phyloP scores from a whole-genome alignment of 2,888 invertebrate species.

The Brachyptera risi region DNA sequence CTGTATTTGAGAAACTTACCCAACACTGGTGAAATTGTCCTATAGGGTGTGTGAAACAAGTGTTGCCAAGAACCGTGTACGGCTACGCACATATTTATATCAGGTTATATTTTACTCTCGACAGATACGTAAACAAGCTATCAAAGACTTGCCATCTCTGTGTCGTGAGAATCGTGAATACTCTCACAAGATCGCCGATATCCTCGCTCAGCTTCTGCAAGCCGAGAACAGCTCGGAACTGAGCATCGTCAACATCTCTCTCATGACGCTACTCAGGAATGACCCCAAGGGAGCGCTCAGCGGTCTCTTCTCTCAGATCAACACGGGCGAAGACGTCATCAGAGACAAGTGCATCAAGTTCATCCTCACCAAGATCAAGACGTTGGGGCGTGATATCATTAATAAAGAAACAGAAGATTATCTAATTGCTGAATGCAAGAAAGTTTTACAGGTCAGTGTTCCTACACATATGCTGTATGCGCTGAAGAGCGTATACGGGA shows the following conservation, averaged over 20 bases:
- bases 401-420: constrained; percentile 82
- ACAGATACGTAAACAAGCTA: constrained; percentile 90
- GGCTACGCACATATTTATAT: too few relatives aligned
- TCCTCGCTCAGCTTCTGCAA: constrained; percentile 85
- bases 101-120: too few relatives aligned
- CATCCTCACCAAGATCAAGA: constrained; percentile 75
- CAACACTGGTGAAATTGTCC: too few relatives aligned
- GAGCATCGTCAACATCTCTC: constrained; percentile 76
- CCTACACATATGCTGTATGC: too few relatives aligned
- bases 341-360: constrained; percentile 87
- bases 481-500: too few relatives aligned
- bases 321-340: constrained; percentile 66
- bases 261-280: constrained; percentile 71
- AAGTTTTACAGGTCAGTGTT: constrained; percentile 79
- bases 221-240: constrained; percentile 82
- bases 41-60: too few relatives aligned
- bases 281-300: constrained; percentile 65
- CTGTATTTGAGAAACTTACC: too few relatives aligned
- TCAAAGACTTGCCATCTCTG: constrained; percentile 81
- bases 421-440: constrained; percentile 78
- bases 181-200: constrained; percentile 83
- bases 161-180: constrained; percentile 83
- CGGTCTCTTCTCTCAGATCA: constrained; percentile 66
- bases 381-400: constrained; percentile 70
- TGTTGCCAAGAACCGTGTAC: too few relatives aligned